phyloP scores from a whole-genome alignment of 2,888 invertebrate species.

The Arge pagana region DNA sequence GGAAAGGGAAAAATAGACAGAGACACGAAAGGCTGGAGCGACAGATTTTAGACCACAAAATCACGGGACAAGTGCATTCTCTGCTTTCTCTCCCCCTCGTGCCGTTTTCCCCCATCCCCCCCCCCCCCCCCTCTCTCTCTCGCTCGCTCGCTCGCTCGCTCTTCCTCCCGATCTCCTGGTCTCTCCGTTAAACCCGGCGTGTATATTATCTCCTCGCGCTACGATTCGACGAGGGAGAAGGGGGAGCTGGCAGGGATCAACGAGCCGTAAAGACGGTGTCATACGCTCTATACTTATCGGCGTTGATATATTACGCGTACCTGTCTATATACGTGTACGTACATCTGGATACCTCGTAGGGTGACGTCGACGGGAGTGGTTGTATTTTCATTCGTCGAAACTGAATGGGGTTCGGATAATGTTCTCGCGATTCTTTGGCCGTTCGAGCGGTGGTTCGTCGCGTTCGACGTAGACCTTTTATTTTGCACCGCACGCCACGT shows the following conservation, averaged over 20 bases:
- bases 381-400: no score
- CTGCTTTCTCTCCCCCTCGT: constrained; percentile 25
- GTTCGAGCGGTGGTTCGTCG: no score
- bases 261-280: constrained; percentile 53
- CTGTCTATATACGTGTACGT: no score
- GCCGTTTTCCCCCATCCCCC: constrained; percentile 33
- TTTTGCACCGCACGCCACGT: no score
- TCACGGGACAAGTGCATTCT: constrained; percentile 46
- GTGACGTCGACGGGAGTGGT: no score
- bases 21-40: no score
- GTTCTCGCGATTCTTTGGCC: no score
- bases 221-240: neutral
- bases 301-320: constrained; percentile 18
- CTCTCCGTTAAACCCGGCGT: neutral
- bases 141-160: constrained; percentile 25
- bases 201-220: neutral
- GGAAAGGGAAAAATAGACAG: no score
- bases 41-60: constrained; percentile 51
- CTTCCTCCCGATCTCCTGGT: constrained; percentile 30
- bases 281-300: constrained; percentile 46
- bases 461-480: no score
- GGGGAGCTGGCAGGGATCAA: constrained; percentile 38
- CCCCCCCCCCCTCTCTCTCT: constrained; percentile 6
- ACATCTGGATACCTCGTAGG: no score
- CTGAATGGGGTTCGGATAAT: no score